Evolutionary conservation across 35 echinoderm and acorn worm species (phyloP).

Genomic region (Ptychodera flava): DNA sequence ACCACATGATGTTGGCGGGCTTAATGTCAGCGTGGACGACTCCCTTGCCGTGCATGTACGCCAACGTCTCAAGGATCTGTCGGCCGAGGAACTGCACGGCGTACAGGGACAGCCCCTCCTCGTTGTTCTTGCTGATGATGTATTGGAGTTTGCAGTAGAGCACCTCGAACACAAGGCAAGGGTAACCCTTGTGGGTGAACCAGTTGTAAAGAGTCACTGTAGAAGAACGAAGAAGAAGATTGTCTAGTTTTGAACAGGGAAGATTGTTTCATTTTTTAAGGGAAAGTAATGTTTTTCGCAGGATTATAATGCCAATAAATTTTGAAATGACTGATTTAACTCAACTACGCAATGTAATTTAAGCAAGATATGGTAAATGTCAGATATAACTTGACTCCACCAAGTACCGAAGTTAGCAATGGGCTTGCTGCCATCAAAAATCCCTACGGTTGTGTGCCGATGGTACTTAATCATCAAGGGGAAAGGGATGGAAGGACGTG

Average conservation of each 20-base stretch:
- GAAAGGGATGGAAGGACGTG: too few species aligned
- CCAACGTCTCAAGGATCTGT: conserved; percentile 63
- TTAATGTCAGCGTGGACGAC: conserved; percentile 91
- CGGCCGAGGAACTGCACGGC: conserved; percentile 61
- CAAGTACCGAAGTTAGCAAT: too few species aligned
- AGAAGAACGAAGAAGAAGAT: conserved; percentile 7
- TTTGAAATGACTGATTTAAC: too few species aligned
- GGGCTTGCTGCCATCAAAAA: too few species aligned
- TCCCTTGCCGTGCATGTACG: conserved; percentile 58
- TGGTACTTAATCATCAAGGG: too few species aligned
- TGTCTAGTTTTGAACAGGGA: neutral
- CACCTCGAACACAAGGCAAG: conserved; percentile 78
- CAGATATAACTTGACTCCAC: too few species aligned
- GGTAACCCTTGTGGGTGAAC: conserved; percentile 76
- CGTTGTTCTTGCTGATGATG: conserved; percentile 46
- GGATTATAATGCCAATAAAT: too few species aligned
- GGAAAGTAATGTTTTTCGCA: too few species aligned
- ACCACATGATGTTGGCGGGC: conserved; percentile 91
- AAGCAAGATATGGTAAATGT: too few species aligned
- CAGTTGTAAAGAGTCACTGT: conserved; percentile 65
- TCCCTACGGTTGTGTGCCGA: too few species aligned
- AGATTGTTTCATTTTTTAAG: too few species aligned
- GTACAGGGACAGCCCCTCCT: conserved; percentile 75
- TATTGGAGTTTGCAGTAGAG: conserved; percentile 74
- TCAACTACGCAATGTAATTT: too few species aligned